Conservation (phyloP, 2,113 vertebrate genomes). For the Stegastes partitus region DNA sequence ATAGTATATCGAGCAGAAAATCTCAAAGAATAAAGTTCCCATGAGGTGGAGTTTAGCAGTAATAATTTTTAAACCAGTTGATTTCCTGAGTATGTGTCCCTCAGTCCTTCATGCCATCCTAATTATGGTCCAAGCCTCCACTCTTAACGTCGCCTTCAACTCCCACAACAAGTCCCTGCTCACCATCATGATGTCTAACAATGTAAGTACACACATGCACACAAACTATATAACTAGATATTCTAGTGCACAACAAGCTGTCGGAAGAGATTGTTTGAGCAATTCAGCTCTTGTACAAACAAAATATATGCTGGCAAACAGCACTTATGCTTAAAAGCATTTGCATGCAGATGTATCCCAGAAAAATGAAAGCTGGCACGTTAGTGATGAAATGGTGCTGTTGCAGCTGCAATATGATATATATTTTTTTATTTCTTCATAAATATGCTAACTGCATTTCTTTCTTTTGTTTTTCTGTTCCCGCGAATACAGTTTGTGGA, state of each 20-base stretch:
- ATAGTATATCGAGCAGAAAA: too few relatives aligned
- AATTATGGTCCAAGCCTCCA: constrained; percentile 98
- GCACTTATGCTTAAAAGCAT: neutral
- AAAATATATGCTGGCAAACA: constrained; percentile 1
- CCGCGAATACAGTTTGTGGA: constrained; percentile 93
- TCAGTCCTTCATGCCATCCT: constrained; percentile 97
- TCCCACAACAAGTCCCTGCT: constrained; percentile 99
- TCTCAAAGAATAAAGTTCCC: too few relatives aligned
- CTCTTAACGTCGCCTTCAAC: constrained; percentile 98
- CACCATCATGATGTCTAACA: constrained; percentile 99
- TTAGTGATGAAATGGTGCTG: constrained; percentile 27
- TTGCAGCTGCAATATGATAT: constrained; percentile 7
- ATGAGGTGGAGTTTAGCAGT: neutral
- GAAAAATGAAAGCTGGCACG: neutral
- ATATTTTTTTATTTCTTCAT: constrained; percentile 24
- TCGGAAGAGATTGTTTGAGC: neutral
- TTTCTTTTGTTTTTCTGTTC: constrained; percentile 55
- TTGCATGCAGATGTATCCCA: constrained; percentile 28
- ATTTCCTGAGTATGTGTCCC: constrained; percentile 86
- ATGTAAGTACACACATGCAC: constrained; percentile 86
- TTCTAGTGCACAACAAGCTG: neutral
- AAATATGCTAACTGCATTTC: neutral
- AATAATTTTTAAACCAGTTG: neutral
- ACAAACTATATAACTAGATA: neutral
- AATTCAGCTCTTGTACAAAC: constrained; percentile 3